These are phyloP conservation scores for Brachionus rubens DNA, from an alignment of 1,140 invertebrate genomes.

Conservation along the genomic window DNA sequence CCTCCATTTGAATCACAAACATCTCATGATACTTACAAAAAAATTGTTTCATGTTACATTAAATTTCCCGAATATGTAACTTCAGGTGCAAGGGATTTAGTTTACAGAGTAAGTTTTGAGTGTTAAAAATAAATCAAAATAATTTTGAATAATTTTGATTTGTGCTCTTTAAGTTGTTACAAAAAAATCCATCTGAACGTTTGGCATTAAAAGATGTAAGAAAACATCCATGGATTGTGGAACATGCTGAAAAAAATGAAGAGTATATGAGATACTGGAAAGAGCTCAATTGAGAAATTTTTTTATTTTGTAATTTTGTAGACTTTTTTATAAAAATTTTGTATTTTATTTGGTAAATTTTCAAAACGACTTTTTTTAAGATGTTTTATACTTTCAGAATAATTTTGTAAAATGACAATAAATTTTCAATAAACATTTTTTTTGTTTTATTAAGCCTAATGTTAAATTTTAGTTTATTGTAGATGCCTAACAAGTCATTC, in stretches of 20 bases:
- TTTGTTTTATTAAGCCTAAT: no score
- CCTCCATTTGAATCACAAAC: slow-evolving; percentile 71
- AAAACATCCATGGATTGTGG: slow-evolving; percentile 31
- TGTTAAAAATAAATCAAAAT: neutral
- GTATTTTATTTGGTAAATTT: neutral
- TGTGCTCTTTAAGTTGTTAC: slow-evolving; percentile 27
- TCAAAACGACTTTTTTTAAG: neutral
- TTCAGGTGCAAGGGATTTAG: slow-evolving; percentile 19
- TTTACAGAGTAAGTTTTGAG: neutral
- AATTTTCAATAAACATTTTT: no score
- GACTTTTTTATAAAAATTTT: neutral
- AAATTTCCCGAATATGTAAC: slow-evolving; percentile 42
- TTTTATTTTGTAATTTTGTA: neutral
- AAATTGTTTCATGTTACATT: slow-evolving; percentile 34
- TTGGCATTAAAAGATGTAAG: slow-evolving; percentile 39
- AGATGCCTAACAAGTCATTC: no score
- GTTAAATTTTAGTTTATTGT: no score
- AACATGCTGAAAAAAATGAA: slow-evolving; percentile 45
- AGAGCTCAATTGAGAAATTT: neutral
- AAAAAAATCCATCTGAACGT: slow-evolving; percentile 15
- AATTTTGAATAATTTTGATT: neutral
- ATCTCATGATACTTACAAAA: slow-evolving; percentile 12
- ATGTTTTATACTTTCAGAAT: neutral
- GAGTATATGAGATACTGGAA: slow-evolving; percentile 45
- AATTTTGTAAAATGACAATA: neutral